Conservation (phyloP, 1,140 invertebrate species). For the Drosophila mayri region DNA sequence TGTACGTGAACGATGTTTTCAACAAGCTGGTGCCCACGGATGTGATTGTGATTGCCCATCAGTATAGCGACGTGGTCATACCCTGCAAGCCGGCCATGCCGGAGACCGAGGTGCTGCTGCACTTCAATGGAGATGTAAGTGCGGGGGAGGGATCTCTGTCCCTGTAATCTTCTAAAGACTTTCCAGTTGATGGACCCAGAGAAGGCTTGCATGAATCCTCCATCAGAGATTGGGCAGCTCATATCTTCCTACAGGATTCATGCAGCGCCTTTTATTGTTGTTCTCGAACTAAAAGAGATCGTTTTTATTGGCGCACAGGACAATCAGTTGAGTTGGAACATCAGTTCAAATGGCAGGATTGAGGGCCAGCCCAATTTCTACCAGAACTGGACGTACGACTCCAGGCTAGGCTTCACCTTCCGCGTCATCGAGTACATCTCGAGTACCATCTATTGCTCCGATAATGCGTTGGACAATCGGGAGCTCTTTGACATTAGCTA, state of each 20-base stretch:
- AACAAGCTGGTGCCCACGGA: constrained; percentile 86
- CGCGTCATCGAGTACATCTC: constrained; percentile 27
- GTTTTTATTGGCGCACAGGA: constrained; percentile 14
- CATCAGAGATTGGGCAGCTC: neutral
- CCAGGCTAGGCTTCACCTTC: constrained; percentile 56
- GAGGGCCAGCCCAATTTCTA: constrained; percentile 36
- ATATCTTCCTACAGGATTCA: neutral
- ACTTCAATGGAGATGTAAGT: constrained; percentile 77
- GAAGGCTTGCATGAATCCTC: constrained; percentile 3
- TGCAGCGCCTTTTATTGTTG: neutral
- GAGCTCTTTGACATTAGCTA: constrained; percentile 35
- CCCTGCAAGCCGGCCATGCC: constrained; percentile 90
- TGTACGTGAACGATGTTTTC: constrained; percentile 89
- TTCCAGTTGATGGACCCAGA: neutral
- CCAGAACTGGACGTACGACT: constrained; percentile 40
- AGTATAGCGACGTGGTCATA: constrained; percentile 86
- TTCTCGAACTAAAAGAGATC: neutral
- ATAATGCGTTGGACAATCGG: neutral
- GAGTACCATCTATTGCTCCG: constrained; percentile 13
- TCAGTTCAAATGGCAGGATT: constrained; percentile 30
- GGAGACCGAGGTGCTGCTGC: constrained; percentile 87
- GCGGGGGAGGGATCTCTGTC: neutral
- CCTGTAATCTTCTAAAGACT: neutral
- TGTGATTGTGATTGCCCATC: constrained; percentile 79
- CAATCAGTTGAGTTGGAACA: constrained; percentile 3